Conservation (phyloP, 2,797 vertebrate species). For the Morelia viridis region DNA sequence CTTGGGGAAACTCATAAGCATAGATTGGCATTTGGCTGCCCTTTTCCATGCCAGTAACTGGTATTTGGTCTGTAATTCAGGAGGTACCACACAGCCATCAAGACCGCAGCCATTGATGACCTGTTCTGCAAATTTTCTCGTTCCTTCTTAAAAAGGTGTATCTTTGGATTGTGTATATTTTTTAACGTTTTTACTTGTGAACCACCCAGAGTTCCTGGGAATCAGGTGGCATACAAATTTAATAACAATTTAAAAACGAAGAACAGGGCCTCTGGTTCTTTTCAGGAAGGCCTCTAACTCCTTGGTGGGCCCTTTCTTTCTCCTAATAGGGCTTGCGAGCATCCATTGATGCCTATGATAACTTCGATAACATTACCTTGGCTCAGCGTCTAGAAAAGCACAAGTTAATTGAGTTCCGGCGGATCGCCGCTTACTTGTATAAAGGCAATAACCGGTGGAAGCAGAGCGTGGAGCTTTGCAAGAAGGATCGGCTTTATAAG, state of each 20-base stretch:
- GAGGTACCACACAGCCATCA: too few relatives aligned
- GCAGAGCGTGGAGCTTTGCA: slow-evolving; percentile 93
- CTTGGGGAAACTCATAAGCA: too few relatives aligned
- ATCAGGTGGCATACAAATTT: background rate
- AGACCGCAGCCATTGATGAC: too few relatives aligned
- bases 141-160: too few relatives aligned
- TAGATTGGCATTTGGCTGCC: too few relatives aligned
- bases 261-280: background rate
- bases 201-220: background rate
- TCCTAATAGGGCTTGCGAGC: slow-evolving; percentile 83
- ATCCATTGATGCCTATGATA: slow-evolving; percentile 90
- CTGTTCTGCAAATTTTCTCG: too few relatives aligned
- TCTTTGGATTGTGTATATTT: too few relatives aligned
- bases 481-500: slow-evolving; percentile 91
- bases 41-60: too few relatives aligned
- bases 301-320: background rate
- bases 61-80: too few relatives aligned
- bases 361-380: slow-evolving; percentile 87
- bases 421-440: slow-evolving; percentile 89
- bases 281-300: too few relatives aligned
- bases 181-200: too few relatives aligned
- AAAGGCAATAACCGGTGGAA: slow-evolving; percentile 90
- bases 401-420: slow-evolving; percentile 88
- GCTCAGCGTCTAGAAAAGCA: slow-evolving; percentile 90
- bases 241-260: background rate